A percentile compares a stretch with the other conserved stretches of the same genome.
phyloP scores from a whole-genome alignment of 2,888 invertebrate genomes.

The Pedicia rivosa region DNA sequence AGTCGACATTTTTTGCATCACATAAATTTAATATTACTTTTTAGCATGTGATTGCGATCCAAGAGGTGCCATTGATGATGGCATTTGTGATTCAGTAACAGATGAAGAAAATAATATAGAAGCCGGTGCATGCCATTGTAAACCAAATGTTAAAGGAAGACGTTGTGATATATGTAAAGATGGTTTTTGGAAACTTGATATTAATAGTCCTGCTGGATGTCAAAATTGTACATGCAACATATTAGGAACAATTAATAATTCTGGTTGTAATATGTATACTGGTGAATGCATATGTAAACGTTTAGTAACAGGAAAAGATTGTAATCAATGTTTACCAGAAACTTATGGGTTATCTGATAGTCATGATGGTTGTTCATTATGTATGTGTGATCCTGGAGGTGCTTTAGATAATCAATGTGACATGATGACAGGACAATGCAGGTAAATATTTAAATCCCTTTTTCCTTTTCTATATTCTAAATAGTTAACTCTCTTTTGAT shows the following conservation, averaged over 20 bases:
- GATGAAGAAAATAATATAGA: slow-evolving; percentile 61
- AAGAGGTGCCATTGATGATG: slow-evolving; percentile 72
- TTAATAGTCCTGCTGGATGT: slow-evolving; percentile 71
- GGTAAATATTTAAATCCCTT: neutral
- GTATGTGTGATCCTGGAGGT: slow-evolving; percentile 93
- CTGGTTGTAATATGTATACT: slow-evolving; percentile 75
- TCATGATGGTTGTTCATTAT: slow-evolving; percentile 82
- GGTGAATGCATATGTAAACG: slow-evolving; percentile 95
- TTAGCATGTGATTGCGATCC: slow-evolving; percentile 82
- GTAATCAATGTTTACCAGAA: slow-evolving; percentile 85
- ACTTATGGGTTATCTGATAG: slow-evolving; percentile 86
- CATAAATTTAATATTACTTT: slow-evolving; percentile 11
- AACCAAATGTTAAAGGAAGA: slow-evolving; percentile 71
- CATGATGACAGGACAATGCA: slow-evolving; percentile 83
- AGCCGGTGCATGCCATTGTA: slow-evolving; percentile 91
- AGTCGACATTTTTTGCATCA: neutral
- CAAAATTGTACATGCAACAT: slow-evolving; percentile 82
- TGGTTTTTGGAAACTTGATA: slow-evolving; percentile 86
- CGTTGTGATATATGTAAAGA: slow-evolving; percentile 86
- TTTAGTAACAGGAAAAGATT: slow-evolving; percentile 86
- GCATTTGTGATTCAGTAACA: slow-evolving; percentile 85
- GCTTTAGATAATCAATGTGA: slow-evolving; percentile 84
- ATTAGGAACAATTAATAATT: slow-evolving; percentile 75
- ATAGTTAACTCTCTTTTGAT: too few relatives aligned
- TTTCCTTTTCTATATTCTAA: too few relatives aligned